Evolutionary conservation across 2,113 vertebrate species (phyloP).

Genomic region (Trochalopteron elliotii): DNA sequence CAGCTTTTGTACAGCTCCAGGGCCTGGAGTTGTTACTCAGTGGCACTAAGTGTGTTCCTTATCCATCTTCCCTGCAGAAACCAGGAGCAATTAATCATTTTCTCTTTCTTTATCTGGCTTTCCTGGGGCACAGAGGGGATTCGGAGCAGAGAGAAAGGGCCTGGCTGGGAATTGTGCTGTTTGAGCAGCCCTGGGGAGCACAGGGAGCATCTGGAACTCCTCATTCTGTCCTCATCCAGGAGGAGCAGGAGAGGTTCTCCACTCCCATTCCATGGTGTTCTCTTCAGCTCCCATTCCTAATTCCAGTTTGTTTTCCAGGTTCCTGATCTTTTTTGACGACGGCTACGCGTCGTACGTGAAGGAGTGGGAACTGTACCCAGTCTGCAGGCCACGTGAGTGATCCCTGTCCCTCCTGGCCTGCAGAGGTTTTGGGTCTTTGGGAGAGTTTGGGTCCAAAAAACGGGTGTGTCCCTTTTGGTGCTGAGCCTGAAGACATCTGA

Average conservation of each 20-base stretch:
- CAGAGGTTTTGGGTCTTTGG: not conserved
- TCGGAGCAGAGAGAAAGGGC: not conserved
- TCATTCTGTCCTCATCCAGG: not conserved
- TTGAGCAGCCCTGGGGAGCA: not conserved
- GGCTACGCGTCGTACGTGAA: constrained; percentile 95
- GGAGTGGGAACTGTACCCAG: constrained; percentile 88
- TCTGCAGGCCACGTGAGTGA: constrained; percentile 91
- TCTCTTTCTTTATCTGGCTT: not conserved
- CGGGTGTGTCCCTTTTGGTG: fast-evolving
- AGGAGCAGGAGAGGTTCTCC: not conserved
- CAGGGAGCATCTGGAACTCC: not conserved
- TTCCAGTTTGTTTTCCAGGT: constrained; percentile 67
- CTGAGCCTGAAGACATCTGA: not conserved
- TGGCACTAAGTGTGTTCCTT: fast-evolving
- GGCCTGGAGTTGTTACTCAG: fast-evolving
- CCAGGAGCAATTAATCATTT: not conserved
- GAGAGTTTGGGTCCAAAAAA: not conserved
- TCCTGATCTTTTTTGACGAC: constrained; percentile 97
- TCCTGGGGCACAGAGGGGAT: not conserved
- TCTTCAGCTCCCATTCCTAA: fast-evolving
- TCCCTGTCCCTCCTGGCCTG: not conserved
- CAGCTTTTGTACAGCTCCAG: not conserved
- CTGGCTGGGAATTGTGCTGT: not conserved
- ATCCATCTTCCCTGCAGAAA: not conserved
- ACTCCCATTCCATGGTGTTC: fast-evolving